Percentiles rank a stretch among this genome's conserved stretches.
Conservation (phyloP, 1,140 invertebrate species). For the Pantala flavescens region DNA sequence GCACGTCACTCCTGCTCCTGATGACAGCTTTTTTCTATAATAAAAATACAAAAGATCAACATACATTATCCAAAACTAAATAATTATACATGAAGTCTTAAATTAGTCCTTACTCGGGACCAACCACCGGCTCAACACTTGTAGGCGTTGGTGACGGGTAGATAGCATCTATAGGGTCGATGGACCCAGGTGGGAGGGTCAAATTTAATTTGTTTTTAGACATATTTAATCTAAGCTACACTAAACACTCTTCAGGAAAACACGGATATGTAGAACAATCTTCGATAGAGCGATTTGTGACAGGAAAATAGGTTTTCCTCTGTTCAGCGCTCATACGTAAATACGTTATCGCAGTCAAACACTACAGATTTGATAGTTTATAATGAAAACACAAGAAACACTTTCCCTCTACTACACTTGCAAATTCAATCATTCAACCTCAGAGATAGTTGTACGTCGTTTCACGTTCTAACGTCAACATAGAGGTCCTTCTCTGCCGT, state of each 20-base stretch:
- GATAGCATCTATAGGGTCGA: conserved; percentile 63
- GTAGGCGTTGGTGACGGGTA: conserved; percentile 51
- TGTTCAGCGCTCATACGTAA: neutral
- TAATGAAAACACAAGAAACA: too few relatives aligned
- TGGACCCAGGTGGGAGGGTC: conserved; percentile 75
- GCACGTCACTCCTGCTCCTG: neutral
- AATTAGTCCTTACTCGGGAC: conserved; percentile 49
- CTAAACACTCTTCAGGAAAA: neutral
- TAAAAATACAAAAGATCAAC: neutral
- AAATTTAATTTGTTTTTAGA: conserved; percentile 90
- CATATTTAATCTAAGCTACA: conserved; percentile 39
- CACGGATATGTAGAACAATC: neutral
- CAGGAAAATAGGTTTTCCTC: neutral
- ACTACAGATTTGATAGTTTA: too few relatives aligned
- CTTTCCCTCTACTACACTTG: too few relatives aligned
- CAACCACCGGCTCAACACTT: conserved; percentile 45
- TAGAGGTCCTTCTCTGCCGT: neutral
- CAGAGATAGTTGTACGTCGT: neutral
- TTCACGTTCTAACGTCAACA: neutral
- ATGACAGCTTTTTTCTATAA: neutral
- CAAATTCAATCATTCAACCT: too few relatives aligned
- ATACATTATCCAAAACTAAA: neutral
- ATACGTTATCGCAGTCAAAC: neutral
- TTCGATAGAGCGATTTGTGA: neutral
- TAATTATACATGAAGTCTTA: conserved; percentile 17